Evolutionary conservation across 2,888 invertebrate genomes (phyloP).

Genomic region (Notodonta dromedarius): DNA sequence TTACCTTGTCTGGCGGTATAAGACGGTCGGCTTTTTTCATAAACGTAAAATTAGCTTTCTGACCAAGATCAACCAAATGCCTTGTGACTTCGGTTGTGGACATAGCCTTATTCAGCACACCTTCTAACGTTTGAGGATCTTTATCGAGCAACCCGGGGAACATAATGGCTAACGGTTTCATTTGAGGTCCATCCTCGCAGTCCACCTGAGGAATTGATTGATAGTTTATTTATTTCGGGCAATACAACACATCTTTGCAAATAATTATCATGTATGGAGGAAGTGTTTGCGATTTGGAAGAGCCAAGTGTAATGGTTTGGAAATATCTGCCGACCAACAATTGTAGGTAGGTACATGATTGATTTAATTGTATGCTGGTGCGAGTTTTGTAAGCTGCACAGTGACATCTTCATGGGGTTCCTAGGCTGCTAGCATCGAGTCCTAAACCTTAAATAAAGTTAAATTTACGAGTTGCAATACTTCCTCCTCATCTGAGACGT

Average conservation of each 20-base stretch:
- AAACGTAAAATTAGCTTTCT: slow-evolving; percentile 72
- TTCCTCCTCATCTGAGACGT: slow-evolving; percentile 60
- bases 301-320: too few relatives aligned
- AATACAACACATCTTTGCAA: background rate
- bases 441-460: slow-evolving; percentile 9
- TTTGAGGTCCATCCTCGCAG: slow-evolving; percentile 63
- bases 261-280: background rate
- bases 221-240: background rate
- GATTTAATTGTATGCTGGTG: too few relatives aligned
- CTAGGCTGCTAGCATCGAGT: too few relatives aligned
- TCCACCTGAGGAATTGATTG: slow-evolving; percentile 54
- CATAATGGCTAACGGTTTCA: slow-evolving; percentile 70
- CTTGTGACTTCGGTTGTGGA: slow-evolving; percentile 76
- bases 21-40: slow-evolving; percentile 73
- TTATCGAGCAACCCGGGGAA: slow-evolving; percentile 68
- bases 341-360: too few relatives aligned
- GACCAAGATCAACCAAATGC: slow-evolving; percentile 68
- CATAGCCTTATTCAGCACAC: slow-evolving; percentile 67
- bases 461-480: slow-evolving; percentile 67
- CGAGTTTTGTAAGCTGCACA: too few relatives aligned
- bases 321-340: too few relatives aligned
- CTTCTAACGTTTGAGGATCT: slow-evolving; percentile 66
- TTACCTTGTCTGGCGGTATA: slow-evolving; percentile 71
- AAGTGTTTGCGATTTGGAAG: too few relatives aligned
- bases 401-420: too few relatives aligned